Base-by-base conservation (phyloP, 2,888 invertebrate species). In the Scaptomyza reducta region DNA sequence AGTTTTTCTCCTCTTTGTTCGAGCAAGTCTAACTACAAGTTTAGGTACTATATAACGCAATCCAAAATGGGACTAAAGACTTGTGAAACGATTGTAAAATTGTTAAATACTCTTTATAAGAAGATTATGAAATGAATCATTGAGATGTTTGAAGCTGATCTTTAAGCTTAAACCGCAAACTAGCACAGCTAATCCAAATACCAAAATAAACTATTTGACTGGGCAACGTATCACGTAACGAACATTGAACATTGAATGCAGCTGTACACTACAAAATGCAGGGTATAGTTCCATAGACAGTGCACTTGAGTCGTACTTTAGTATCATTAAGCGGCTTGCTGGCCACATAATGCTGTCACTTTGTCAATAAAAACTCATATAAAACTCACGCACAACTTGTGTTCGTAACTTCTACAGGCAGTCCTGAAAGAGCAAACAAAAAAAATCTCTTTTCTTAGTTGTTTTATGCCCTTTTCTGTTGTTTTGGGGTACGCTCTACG, bases 361-460 rank as follows among this genome's bases (percentile, higher is more conserved):
- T 70, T 67, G 68, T 71, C 79, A 79, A 77, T 77, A 75, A 71
- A 76, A 74, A 75, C 22, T 63, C 74, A 56, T 70, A 76, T 65
- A 70, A 74, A 76, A 76, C 74, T 74, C 77, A 59, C 62, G 49
- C 77, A 71, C 57, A 72, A 62, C 67, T 76, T 66, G 58, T 62
- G 53, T 56, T 35, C 40, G n/a, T 70, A 61, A 76, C 76, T 76
- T 75, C 55, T 33, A 53, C 66, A 54, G 29, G 53, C 61, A 66
- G 66, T 67, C 57, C 31, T 49, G 49, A 65, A 54, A 62, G 6
- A 47, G 60, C 61, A 76, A 74, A 61, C 61, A 63, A 71, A 70
- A 75, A 69, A 70, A 49, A 38, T 63, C 63, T 51, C 63, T 74
- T 61, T 78, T 61, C 59, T 65, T 62, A 56, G 50, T 72, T 66